Evolutionary conservation across 2,888 invertebrate genomes (phyloP).

Genomic region (Drosophila fulvimacula): DNA sequence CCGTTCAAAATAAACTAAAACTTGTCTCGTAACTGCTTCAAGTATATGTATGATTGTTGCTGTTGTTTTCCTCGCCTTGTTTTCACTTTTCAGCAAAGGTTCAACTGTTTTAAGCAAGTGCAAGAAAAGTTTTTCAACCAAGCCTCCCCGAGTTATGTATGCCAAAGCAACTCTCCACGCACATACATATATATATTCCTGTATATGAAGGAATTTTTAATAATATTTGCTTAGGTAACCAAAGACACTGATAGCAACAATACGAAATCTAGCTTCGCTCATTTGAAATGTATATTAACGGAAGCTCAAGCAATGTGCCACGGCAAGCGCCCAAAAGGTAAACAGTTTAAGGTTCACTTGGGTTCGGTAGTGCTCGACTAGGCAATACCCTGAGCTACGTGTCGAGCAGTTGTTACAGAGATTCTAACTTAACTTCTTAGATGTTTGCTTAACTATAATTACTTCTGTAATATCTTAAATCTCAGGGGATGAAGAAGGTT

Average conservation of each 20-base stretch:
- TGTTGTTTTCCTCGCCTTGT: slow-evolving; percentile 43
- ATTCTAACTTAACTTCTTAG: too few species aligned
- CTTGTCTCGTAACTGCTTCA: slow-evolving; percentile 37
- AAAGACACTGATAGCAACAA: neutral
- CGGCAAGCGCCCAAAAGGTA: neutral
- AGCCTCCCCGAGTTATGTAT: slow-evolving; percentile 1
- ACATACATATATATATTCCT: too few species aligned
- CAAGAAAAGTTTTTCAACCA: slow-evolving; percentile 56
- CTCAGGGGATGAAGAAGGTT: too few species aligned
- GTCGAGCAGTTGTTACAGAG: neutral
- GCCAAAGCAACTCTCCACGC: neutral
- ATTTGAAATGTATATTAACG: neutral
- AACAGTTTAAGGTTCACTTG: neutral
- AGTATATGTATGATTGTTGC: slow-evolving; percentile 18
- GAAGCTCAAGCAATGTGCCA: neutral
- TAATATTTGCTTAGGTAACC: neutral
- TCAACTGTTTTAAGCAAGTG: slow-evolving; percentile 39
- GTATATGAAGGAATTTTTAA: neutral
- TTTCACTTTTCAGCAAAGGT: slow-evolving; percentile 56
- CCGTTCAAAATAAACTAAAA: slow-evolving; percentile 69
- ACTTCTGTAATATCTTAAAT: too few species aligned
- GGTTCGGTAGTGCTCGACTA: neutral
- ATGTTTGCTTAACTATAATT: too few species aligned
- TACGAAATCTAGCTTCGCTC: neutral
- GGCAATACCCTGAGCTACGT: neutral